Evolutionary conservation across 2,113 vertebrate genomes (phyloP).

Genomic region (Albula glossodonta): DNA sequence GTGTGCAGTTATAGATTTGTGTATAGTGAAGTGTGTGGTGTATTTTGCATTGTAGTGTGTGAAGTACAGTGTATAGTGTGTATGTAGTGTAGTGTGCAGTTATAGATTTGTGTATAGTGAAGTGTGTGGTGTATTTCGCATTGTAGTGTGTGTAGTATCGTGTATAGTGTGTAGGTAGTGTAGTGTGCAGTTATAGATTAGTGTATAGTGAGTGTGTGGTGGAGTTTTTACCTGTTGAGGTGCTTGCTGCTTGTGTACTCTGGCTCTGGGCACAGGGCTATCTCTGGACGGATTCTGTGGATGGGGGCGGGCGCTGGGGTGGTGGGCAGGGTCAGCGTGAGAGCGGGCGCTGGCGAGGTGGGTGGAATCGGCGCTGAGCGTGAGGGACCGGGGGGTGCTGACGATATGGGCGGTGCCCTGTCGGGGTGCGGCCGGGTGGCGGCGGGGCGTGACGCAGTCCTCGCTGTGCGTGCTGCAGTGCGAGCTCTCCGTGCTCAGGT

Average conservation of each 20-base stretch:
- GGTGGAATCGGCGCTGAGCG: slow-evolving; percentile 67
- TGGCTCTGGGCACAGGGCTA: slow-evolving; percentile 76
- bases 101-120: background rate
- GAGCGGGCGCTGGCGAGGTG: slow-evolving; percentile 76
- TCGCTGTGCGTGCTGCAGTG: slow-evolving; percentile 78
- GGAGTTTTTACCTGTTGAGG: slow-evolving; percentile 58
- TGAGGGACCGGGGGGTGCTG: slow-evolving; percentile 67
- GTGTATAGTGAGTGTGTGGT: background rate
- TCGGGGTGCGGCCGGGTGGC: slow-evolving; percentile 69
- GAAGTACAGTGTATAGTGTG: background rate
- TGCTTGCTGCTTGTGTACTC: slow-evolving; percentile 70
- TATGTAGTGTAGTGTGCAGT: background rate
- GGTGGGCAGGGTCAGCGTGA: slow-evolving; percentile 60
- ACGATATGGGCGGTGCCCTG: slow-evolving; percentile 84
- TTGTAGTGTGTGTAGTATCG: background rate
- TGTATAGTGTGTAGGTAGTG: background rate
- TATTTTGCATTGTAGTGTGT: background rate
- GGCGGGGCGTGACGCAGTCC: slow-evolving; percentile 61
- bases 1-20: background rate
- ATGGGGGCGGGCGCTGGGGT: slow-evolving; percentile 67
- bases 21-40: background rate
- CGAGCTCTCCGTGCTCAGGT: slow-evolving; percentile 89
- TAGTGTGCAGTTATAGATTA: background rate
- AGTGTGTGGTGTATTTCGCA: too few species aligned
- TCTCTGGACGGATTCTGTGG: slow-evolving; percentile 78